These are phyloP conservation scores for Trichomalopsis sarcophagae DNA, from an alignment of 1,140 invertebrate genomes.

Conservation along the genomic window DNA sequence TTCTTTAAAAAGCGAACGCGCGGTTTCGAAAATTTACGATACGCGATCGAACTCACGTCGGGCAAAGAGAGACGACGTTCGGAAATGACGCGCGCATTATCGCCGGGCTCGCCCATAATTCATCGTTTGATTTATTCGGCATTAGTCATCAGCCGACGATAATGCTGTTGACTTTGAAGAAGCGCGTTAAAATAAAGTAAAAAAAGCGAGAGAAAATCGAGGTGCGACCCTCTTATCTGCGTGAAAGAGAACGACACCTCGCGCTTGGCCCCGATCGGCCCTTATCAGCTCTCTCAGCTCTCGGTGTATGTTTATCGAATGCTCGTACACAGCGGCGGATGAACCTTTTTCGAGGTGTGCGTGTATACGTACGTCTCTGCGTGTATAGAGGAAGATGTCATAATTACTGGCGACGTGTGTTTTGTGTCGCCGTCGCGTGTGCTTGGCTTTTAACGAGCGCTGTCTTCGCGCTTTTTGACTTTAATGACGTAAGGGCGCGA, in stretches of 20 bases:
- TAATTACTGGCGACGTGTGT: conserved; percentile 47
- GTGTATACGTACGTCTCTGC: too few relatives aligned
- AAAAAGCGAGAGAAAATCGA: conserved; percentile 61
- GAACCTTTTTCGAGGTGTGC: not conserved
- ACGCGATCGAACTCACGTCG: not conserved
- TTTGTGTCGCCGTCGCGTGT: conserved; percentile 50
- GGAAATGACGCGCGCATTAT: conserved; percentile 31
- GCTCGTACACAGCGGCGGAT: not conserved
- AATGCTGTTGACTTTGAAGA: conserved; percentile 67
- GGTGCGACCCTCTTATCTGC: conserved; percentile 65
- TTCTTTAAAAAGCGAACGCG: too few relatives aligned
- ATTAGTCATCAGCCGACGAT: conserved; percentile 61
- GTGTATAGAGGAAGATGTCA: not conserved
- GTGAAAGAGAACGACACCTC: conserved; percentile 22
- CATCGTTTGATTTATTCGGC: conserved; percentile 63
- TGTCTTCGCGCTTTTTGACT: conserved; percentile 26
- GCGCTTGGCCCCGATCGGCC: conserved; percentile 54
- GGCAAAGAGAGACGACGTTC: not conserved
- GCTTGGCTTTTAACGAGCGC: conserved; percentile 21
- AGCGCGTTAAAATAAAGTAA: conserved; percentile 35
- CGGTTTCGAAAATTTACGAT: conserved; percentile 19
- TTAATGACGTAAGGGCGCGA: conserved; percentile 57
- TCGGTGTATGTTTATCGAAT: conserved; percentile 43
- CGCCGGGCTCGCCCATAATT: conserved; percentile 39
- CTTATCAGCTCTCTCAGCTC: conserved; percentile 50